Conservation (phyloP, 2,888 invertebrate genomes). For the Synergus umbraculus region DNA sequence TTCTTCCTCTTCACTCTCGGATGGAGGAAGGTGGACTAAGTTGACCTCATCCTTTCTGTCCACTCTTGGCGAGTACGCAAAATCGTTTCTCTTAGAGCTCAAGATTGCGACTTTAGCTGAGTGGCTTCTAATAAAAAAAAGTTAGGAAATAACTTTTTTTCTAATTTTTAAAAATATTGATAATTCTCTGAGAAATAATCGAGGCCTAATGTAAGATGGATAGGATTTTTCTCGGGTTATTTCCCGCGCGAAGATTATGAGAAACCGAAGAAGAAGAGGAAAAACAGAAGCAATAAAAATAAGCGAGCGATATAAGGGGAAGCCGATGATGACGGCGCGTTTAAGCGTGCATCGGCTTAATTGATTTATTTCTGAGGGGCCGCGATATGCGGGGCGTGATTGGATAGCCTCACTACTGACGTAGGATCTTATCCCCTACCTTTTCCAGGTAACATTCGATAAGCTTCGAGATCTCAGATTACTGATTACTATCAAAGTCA, state of each 20-base stretch:
- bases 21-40: constrained; percentile 1
- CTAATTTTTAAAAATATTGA: no score
- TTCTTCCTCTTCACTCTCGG: constrained; percentile 60
- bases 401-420: constrained; percentile 55
- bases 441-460: constrained; percentile 18
- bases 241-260: constrained; percentile 19
- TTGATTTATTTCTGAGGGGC: constrained; percentile 72
- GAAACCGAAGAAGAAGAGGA: constrained; percentile 42
- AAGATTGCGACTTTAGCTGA: background rate
- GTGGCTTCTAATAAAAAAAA: no score
- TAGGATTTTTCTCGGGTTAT: background rate
- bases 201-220: background rate
- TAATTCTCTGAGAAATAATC: background rate
- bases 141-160: no score
- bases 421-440: constrained; percentile 2
- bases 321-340: constrained; percentile 68
- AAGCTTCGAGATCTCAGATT: constrained; percentile 8
- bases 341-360: constrained; percentile 71
- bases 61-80: background rate
- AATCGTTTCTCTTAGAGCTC: background rate
- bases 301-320: constrained; percentile 50
- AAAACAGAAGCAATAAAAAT: constrained; percentile 42
- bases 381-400: constrained; percentile 53
- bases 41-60: constrained; percentile 19
- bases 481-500: background rate